Evolutionary conservation across 2,113 vertebrate genomes (phyloP), one percentile per base, ranked within the genome.

Genomic region (Otocyon megalotis): DNA sequence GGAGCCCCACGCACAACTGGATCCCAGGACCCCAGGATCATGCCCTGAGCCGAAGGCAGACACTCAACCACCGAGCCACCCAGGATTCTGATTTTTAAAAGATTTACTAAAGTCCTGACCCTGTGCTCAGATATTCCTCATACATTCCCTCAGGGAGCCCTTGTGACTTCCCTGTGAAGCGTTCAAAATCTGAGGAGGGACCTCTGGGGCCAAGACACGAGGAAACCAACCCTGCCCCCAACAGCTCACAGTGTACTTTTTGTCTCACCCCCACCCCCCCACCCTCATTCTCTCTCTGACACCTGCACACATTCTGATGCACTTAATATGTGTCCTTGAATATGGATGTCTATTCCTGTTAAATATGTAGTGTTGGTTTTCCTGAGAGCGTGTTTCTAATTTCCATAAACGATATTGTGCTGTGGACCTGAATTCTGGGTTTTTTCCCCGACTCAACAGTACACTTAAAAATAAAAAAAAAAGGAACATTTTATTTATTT

Each of bases 161-260:
- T 35, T 62, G 24, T 6, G 4, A 26, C 32, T 37, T 1, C 32
- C 48, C 43, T 20, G 26, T 24, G 37, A 69, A 26, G 22, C 28
- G 71, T 32, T 22, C 37, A 17, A 69, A 48, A 35, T 79, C 48
- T 35, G 83, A 60, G 37, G 65, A 37, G 60, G 81, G 2, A 32
- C 11, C 0, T 53, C 19, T 3, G n/a, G n/a, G 8, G 30, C n/a
- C 82, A 37, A 13, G 28, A 8, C 48, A 15, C 4, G 22, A 63
- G 77, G 77, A 71, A 26, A 80, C 3, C 76, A 6, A 6, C 43
- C 67, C 14, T n/a, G 22, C 10, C 19, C 81, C 1, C 30, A 22
- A 3, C 11, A 1, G 24, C 43, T 58, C 14, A 12, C 0, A 1
- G 1, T 48, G 71, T 32, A 2, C 63, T 48, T 19, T 19, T 26